These are phyloP conservation scores for Pseudochromis fuscus DNA, from an alignment of 2,797 vertebrate species.

Conservation along the genomic window DNA sequence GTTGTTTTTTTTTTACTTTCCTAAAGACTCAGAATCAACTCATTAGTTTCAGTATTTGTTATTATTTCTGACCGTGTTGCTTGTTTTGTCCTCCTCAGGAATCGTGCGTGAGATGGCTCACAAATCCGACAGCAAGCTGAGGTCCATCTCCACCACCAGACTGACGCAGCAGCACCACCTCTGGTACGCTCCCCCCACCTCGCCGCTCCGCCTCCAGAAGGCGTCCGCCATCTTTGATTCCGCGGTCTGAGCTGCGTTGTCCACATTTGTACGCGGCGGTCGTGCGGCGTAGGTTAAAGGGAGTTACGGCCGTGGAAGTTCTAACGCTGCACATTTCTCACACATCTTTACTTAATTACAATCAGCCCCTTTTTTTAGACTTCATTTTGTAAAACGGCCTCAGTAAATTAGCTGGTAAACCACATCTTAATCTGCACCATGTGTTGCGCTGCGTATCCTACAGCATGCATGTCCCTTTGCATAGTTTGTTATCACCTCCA, in stretches of 20 bases:
- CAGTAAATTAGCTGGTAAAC: conserved; percentile 79
- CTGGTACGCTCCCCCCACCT: conserved; percentile 75
- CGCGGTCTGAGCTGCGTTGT: conserved; percentile 36
- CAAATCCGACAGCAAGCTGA: conserved; percentile 83
- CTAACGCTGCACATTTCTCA: conserved; percentile 44
- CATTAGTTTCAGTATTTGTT: too few species aligned
- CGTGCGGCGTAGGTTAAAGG: conserved; percentile 41
- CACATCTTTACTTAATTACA: conserved; percentile 75
- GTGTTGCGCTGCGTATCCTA: conserved; percentile 45
- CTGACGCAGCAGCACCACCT: conserved; percentile 85
- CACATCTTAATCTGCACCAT: conserved; percentile 75
- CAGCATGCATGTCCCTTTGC: conserved; percentile 26
- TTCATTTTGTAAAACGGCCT: conserved; percentile 60
- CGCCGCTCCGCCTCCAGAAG: background rate
- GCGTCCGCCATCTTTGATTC: conserved; percentile 16
- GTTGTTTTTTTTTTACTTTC: too few species aligned
- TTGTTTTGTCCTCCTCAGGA: too few species aligned
- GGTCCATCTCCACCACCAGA: conserved; percentile 84
- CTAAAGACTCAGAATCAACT: too few species aligned
- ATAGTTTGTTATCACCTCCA: conserved; percentile 47
- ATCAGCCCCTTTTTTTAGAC: conserved; percentile 60
- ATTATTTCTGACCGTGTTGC: too few species aligned
- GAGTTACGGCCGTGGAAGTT: conserved; percentile 25
- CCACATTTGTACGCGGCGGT: conserved; percentile 48
- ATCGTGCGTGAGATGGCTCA: conserved; percentile 84